phyloP scores from a whole-genome alignment of 2,797 vertebrate species.

The Anabacerthia variegaticeps region DNA sequence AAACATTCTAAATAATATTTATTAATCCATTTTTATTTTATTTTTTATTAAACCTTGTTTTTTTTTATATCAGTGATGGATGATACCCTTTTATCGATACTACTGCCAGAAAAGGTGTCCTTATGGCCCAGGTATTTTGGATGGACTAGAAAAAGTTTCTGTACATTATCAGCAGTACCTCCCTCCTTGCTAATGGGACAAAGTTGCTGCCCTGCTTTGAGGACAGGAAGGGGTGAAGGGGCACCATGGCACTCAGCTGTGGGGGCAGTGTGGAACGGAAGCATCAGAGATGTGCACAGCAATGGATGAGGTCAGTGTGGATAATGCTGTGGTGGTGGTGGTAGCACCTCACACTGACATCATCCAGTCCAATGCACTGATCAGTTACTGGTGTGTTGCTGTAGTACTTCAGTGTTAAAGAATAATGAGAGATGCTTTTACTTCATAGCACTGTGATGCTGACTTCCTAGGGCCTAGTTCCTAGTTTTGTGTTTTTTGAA shows the following conservation, averaged over 20 bases:
- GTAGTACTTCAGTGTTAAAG: neutral
- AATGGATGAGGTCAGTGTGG: neutral
- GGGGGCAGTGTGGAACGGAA: neutral
- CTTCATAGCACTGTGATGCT: neutral
- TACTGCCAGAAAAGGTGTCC: neutral
- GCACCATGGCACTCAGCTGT: fast-evolving
- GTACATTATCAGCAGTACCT: neutral
- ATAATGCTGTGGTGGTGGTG: neutral
- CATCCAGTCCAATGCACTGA: neutral
- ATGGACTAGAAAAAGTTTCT: neutral
- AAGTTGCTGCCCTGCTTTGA: neutral
- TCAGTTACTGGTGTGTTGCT: neutral
- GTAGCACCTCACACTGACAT: neutral
- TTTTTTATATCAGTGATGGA: neutral
- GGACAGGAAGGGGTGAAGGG: neutral
- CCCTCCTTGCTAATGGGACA: neutral
- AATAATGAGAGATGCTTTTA: neutral
- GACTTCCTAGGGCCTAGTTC: neutral
- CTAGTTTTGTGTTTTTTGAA: neutral
- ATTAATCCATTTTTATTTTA: neutral
- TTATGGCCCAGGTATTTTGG: neutral
- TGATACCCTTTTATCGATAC: neutral
- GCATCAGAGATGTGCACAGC: neutral
- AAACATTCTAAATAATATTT: neutral
- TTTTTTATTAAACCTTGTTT: too few species aligned